Base-by-base conservation (phyloP, 2,888 invertebrate genomes). In the Scaeva pyrastri region DNA sequence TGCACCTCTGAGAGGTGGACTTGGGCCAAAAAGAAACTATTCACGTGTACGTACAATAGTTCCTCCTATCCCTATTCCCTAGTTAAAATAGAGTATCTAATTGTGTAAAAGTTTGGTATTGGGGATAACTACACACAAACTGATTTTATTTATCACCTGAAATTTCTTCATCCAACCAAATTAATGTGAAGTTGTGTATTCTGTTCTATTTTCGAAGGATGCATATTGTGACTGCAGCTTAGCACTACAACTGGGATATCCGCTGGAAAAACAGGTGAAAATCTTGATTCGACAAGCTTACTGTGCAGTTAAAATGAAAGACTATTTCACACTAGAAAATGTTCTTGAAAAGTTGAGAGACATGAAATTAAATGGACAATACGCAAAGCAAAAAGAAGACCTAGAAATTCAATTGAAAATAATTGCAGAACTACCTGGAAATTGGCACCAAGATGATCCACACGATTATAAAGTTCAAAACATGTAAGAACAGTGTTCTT, bases 151-250 rank as follows among this genome's bases (percentile, higher is more conserved):
- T n/a, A n/a, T n/a, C n/a, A n/a, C n/a, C n/a, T n/a, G n/a, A n/a
- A n/a, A n/a, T n/a, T n/a, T n/a, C n/a, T n/a, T n/a, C n/a, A n/a
- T n/a, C n/a, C n/a, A n/a, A n/a, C n/a, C n/a, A n/a, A n/a, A n/a
- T n/a, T n/a, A n/a, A n/a, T n/a, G n/a, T n/a, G n/a, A n/a, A n/a
- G n/a, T n/a, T n/a, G n/a, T n/a, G n/a, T n/a, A n/a, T n/a, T n/a
- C n/a, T 21, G 23, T 23, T 7, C 21, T 11, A 52, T 12, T 23
- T 12, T 14, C 8, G 11, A 31, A 88, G 19, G 89, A 91, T 62
- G 92, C 92, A 0, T 91, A 90, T 52, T 90, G 91, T 50, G 92
- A 92, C 52, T 91, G 91, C 19, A 87, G 87, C 2, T 90, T 89
- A 73, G 92, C 92, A 0, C 52, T 91, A 21, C 89, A 90, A 14